Evolutionary conservation across 2,888 invertebrate genomes (phyloP), one percentile per base, ranked within the genome.

Genomic region (Pristionchus exspectatus): DNA sequence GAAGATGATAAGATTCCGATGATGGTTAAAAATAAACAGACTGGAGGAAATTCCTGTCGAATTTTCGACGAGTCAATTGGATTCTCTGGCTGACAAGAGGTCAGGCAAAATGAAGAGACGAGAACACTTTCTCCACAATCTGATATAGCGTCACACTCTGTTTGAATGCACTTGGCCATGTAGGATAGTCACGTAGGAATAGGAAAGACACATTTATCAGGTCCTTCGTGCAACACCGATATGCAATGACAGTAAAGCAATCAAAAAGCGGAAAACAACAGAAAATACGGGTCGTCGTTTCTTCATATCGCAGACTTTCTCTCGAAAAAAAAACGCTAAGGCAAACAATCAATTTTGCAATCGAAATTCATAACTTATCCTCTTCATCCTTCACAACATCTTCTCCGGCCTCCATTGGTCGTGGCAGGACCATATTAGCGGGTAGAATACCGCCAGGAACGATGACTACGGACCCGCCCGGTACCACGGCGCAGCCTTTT

Each of bases 1-100:
- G 54, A 44, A 81, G 81, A 18, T 81, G 81, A 81, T 81, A 81
- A 81, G 81, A 81, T 81, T 81, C 81, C 81, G 24, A 81, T 50
- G 81, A 77, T 77, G 77, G 44, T 30, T n/a, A 24, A 66, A 54
- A 81, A 81, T 54, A 81, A 54, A 81, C 81, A 81, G 81, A 27
- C 38, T 30, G 30, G 69, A 66, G 66, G 59, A n/a, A 63, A 63
- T 63, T 63, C 63, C 63, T 9, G 24, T 33, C 63, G 69, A 30
- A 30, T 72, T n/a, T 66, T 33, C 16, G 44, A 50, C 69, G 69
- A 72, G 69, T 72, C 69, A 72, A 72, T 72, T 2, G 24, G n/a
- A 21, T 21, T 9, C 56, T 56, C 56, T 16, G 16, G 2, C 56
- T 56, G 16, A 21, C 21, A 21, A 21, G 21, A 18, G 2, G 5